Evolutionary conservation across 2,888 invertebrate genomes (phyloP).

Genomic region (Meghimatium bilineatum): DNA sequence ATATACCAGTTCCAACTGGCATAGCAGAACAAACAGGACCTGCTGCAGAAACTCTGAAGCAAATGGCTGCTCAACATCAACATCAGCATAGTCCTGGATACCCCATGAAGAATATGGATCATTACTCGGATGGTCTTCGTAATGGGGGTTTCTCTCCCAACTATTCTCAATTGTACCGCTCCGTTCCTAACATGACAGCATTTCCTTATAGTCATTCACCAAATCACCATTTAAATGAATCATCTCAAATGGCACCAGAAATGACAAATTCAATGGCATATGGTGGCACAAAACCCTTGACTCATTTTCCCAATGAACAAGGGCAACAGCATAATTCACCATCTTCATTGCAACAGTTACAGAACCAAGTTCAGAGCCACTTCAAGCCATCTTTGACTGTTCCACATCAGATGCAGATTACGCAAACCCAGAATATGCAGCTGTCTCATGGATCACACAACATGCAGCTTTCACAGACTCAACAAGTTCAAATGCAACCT

Average conservation of each 20-base stretch:
- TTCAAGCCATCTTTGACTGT: slow-evolving; percentile 87
- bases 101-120: slow-evolving; percentile 66
- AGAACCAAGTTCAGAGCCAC: slow-evolving; percentile 79
- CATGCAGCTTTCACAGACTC: slow-evolving; percentile 71
- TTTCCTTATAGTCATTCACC: slow-evolving; percentile 47
- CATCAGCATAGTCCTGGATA: slow-evolving; percentile 78
- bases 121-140: slow-evolving; percentile 51
- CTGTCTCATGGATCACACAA: slow-evolving; percentile 69
- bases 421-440: slow-evolving; percentile 86
- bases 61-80: slow-evolving; percentile 98
- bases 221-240: slow-evolving; percentile 46
- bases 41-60: slow-evolving; percentile 95
- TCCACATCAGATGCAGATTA: slow-evolving; percentile 86
- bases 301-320: slow-evolving; percentile 70
- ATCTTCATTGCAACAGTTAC: slow-evolving; percentile 72
- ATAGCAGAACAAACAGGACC: slow-evolving; percentile 81
- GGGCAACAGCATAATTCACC: slow-evolving; percentile 61
- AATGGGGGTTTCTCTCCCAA: slow-evolving; percentile 55
- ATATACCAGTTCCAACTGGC: slow-evolving; percentile 42
- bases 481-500: slow-evolving; percentile 78
- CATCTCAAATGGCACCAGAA: slow-evolving; percentile 54
- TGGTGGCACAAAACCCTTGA: slow-evolving; percentile 71
- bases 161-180: slow-evolving; percentile 34
- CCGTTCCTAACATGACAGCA: slow-evolving; percentile 47
- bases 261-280: slow-evolving; percentile 57